Conservation (phyloP, 64 coral and sea anemone genomes). For the Montipora capricornis region DNA sequence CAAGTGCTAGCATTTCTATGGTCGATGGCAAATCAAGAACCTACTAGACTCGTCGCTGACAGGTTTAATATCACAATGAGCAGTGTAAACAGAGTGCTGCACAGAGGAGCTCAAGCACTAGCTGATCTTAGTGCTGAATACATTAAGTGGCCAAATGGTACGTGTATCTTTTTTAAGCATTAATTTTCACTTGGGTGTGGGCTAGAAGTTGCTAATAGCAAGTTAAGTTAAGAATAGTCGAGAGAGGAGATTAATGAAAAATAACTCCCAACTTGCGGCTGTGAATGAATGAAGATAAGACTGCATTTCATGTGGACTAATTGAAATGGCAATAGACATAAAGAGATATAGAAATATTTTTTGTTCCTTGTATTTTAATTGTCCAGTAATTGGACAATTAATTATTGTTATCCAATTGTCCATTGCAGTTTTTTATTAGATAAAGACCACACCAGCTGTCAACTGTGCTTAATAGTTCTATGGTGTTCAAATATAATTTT, state of each 20-base stretch:
- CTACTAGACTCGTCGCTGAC: constrained; percentile 18
- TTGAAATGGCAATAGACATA: neutral
- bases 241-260: too few relatives aligned
- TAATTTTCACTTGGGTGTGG: too few relatives aligned
- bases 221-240: too few relatives aligned
- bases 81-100: constrained; percentile 46
- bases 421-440: neutral
- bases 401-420: neutral
- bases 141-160: constrained; percentile 64
- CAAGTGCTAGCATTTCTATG: constrained; percentile 49
- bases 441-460: neutral
- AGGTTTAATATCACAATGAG: constrained; percentile 55
- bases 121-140: neutral
- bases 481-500: neutral
- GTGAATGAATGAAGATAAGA: neutral
- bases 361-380: neutral
- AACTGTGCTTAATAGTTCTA: neutral
- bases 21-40: constrained; percentile 65
- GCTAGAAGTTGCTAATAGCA: too few relatives aligned
- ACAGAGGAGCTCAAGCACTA: constrained; percentile 26
- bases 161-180: neutral
- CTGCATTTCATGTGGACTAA: neutral
- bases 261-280: neutral
- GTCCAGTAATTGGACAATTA: neutral
- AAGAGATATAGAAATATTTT: neutral